Base-by-base conservation (phyloP, 2,113 vertebrate species). In the Ammospiza nelsoni region DNA sequence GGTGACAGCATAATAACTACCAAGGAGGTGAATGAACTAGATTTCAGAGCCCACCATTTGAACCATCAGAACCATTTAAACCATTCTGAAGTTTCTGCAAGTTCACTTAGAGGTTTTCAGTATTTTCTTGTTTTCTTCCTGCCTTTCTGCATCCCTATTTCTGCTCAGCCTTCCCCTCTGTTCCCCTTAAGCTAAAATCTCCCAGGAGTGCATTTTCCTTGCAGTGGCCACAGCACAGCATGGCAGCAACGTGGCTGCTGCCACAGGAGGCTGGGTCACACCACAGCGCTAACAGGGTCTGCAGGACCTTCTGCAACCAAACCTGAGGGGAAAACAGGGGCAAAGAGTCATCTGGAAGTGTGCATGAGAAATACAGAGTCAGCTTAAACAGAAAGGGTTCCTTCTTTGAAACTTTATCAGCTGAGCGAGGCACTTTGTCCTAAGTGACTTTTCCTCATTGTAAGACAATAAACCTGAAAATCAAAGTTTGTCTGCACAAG, bases 251-350 rank as follows among this genome's bases (percentile, higher is more conserved):
- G 14, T 1, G 16, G 69, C 12, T 75, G 18, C 49, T 68, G 48
- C 21, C 2, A 1, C 15, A 37, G 52, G 12, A 80, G 28, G 29
- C 39, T 39, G 46, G 39, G 39, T 81, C 18, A 25, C 28, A 33
- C 9, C 0, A 2, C 44, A 18, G 33, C 4, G 2, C n/a, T 35
- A 46, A 16, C 31, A 65, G 67, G 25, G 6, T 51, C 41, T 80
- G 69, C 49, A 63, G 54, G 4, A 29, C 43, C 12, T 87, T 58
- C 71, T 68, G 41, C n/a, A 44, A 48, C 29, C 33, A 20, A 46
- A 63, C 7, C 7, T 24, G 9, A 3, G 2, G 15, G n/a, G 2
- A n/a, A 41, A 15, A 19, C 6, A 16, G 29, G 4, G 10, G 4
- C 13, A 54, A 85, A 54, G 18, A 65, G 57, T 52, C 13, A 11